Conservation (phyloP, 1,140 invertebrate genomes). For the Drosophila ironensis region DNA sequence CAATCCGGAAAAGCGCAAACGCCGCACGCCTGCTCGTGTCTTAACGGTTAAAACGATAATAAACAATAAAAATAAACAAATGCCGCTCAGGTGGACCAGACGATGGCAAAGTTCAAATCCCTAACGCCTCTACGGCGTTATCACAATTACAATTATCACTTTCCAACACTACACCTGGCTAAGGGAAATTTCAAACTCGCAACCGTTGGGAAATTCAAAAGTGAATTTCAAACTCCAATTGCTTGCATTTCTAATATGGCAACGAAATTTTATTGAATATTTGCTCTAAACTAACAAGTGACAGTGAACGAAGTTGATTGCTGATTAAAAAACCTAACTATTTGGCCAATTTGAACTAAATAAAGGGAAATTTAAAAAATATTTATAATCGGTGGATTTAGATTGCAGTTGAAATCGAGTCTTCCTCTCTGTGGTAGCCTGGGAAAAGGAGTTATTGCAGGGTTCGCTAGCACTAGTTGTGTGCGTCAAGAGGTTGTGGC, state of each 20-base stretch:
- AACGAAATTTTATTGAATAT: background rate
- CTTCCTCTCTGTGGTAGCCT: conserved; percentile 22
- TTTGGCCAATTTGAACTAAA: conserved; percentile 28
- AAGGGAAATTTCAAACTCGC: too few species aligned
- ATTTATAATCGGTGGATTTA: conserved; percentile 25
- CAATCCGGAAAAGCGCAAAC: background rate
- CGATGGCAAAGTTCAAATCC: too few species aligned
- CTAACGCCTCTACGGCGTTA: too few species aligned
- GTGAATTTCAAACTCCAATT: background rate
- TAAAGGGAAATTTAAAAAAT: conserved; percentile 9
- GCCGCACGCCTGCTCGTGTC: background rate
- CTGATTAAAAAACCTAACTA: conserved; percentile 5
- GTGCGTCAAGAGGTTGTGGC: too few species aligned
- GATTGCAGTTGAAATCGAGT: conserved; percentile 24
- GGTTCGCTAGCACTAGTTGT: too few species aligned
- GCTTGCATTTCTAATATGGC: background rate
- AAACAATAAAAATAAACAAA: background rate
- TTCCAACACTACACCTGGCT: too few species aligned
- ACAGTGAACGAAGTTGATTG: background rate
- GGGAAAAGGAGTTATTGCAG: conserved; percentile 48
- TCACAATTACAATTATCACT: too few species aligned
- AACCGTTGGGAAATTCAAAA: too few species aligned
- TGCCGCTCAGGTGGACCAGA: too few species aligned
- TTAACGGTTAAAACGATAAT: background rate
- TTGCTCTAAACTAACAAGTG: background rate